phyloP scores from a whole-genome alignment of 2,797 vertebrate species.

The Notoglanidium macrostoma region DNA sequence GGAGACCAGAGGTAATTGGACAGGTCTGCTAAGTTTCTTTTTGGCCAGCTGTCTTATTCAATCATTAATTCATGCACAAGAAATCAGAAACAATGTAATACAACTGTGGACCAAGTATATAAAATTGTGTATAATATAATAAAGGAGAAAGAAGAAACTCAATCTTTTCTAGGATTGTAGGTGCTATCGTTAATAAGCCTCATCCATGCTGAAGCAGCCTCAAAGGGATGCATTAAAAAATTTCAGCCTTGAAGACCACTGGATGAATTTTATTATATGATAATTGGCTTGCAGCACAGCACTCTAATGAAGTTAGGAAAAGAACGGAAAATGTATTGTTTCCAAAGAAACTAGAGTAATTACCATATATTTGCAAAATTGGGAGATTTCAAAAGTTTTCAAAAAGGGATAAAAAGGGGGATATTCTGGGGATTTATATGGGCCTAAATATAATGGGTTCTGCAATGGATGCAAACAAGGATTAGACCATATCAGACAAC shows the following conservation, averaged over 20 bases:
- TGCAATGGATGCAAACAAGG: neutral
- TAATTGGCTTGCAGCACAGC: constrained; percentile 30
- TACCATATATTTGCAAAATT: neutral
- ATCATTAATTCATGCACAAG: neutral
- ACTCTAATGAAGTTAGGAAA: constrained; percentile 17
- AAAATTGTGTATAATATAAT: neutral
- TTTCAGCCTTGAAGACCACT: constrained; percentile 16
- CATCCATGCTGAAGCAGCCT: neutral
- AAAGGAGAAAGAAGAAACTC: no score
- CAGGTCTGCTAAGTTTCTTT: neutral
- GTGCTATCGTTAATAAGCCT: constrained; percentile 10
- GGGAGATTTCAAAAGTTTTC: neutral
- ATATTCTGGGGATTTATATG: no score
- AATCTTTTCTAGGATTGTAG: neutral
- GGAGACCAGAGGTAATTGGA: neutral
- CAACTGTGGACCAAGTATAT: neutral
- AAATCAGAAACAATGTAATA: neutral
- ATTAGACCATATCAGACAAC: neutral
- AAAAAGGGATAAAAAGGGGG: neutral
- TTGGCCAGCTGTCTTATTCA: neutral
- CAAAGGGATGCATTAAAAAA: neutral
- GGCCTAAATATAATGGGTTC: neutral
- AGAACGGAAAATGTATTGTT: neutral
- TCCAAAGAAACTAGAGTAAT: constrained; percentile 6
- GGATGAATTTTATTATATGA: constrained; percentile 37